Base-by-base conservation (phyloP, 1,140 invertebrate genomes). In the Lineus longissimus region DNA sequence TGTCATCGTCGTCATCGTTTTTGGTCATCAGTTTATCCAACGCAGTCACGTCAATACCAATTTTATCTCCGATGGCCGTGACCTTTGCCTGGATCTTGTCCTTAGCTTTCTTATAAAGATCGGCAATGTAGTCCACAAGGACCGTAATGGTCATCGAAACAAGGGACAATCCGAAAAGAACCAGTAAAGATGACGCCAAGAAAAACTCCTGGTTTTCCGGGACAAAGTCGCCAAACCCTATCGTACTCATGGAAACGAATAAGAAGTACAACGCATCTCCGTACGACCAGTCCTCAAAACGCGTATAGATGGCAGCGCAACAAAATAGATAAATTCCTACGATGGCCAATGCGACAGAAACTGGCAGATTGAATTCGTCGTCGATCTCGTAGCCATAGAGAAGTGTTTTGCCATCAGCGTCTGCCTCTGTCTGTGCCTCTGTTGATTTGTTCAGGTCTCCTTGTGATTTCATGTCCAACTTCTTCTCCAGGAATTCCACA, bases 131-230 rank as follows among this genome's bases (percentile, higher is more conserved):
- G 41, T 73, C 73, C 55, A 74, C 72, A 45, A 97, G 92, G 29
- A 97, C 92, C 75, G 97, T 97, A 76, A 98, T 95, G 81, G 93
- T 96, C 91, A 97, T 96, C 70, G 76, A 76, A 23, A 95, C 95
- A 9, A 98, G 83, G 0, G 95, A 91, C 57, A 98, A 82, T 54
- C 95, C 95, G 72, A 98, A 95, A 6, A 97, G 88, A 30, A 98
- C 82, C 76, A 97, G 97, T 23, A 96, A 86, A 69, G 95, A 95
- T 17, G 93, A 93, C 95, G 40, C 22, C 0, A 72, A 92, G 89
- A 97, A 94, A 70, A 89, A 94, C 75, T 93, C 87, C 13, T 93
- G 92, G 83, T 95, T 88, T 81, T 87, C 83, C 2, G 93, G 93
- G 2, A 95, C 91, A 66, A 90, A 86, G 82, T 97, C 94, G 45